Conservation (phyloP, 2,797 vertebrate species). For the Sternotherus odoratus region DNA sequence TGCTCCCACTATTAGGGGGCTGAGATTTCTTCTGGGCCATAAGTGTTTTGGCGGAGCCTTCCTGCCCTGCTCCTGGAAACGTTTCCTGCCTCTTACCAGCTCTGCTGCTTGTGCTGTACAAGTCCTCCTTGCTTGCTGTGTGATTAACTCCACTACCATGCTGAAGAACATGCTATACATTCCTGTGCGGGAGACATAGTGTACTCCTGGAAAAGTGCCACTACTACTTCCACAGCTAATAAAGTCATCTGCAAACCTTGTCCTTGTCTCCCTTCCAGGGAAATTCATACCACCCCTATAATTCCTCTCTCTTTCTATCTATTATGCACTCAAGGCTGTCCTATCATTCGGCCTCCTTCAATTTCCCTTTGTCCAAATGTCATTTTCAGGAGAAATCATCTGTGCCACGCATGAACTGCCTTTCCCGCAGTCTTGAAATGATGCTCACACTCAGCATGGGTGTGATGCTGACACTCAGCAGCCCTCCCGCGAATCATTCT, state of each 20-base stretch:
- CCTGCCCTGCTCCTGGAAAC: neutral
- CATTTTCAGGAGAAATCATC: accelerated
- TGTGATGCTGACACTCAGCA: neutral
- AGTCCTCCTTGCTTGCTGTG: neutral
- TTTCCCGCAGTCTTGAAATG: neutral
- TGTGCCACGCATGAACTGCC: neutral
- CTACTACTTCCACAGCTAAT: conserved; percentile 14
- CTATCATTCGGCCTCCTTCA: accelerated
- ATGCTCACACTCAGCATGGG: accelerated
- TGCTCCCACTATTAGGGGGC: conserved; percentile 73
- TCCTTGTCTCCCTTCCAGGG: neutral
- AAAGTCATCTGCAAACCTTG: conserved; percentile 19
- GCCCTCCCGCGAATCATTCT: accelerated
- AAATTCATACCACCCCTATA: accelerated
- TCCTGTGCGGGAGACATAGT: conserved; percentile 13
- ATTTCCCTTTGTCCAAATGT: neutral
- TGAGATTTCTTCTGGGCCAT: conserved; percentile 77
- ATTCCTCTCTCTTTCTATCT: accelerated
- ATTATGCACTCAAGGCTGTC: accelerated
- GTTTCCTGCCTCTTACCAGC: conserved; percentile 14
- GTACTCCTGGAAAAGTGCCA: conserved; percentile 49
- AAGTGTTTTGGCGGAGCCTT: conserved; percentile 34
- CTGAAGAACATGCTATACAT: neutral
- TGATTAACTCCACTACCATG: neutral
- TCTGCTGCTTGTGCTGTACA: neutral